Conservation (phyloP, 2,113 vertebrate genomes). For the Psittacara wagleri region DNA sequence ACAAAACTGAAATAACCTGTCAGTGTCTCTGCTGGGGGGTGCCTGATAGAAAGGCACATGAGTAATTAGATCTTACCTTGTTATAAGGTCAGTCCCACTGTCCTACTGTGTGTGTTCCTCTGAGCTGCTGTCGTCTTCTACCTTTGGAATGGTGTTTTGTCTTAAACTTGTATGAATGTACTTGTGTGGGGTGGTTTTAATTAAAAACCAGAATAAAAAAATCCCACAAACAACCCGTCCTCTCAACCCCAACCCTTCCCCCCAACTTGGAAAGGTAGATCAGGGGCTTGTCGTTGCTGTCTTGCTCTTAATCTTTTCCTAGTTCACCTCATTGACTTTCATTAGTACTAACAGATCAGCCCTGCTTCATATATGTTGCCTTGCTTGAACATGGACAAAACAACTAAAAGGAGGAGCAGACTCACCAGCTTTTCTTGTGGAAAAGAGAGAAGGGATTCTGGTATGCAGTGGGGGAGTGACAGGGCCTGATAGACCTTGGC, state of each 20-base stretch:
- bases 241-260: background rate
- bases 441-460: background rate
- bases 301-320: background rate
- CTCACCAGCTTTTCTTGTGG: background rate
- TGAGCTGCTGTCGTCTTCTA: fast-evolving
- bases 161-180: background rate
- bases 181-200: background rate
- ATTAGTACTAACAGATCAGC: background rate
- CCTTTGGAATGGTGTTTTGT: background rate
- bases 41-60: background rate
- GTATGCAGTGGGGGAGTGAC: background rate
- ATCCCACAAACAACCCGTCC: too few species aligned
- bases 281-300: background rate
- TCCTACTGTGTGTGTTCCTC: background rate
- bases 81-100: background rate
- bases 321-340: background rate
- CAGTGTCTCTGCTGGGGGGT: background rate
- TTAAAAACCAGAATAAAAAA: background rate
- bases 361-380: fast-evolving
- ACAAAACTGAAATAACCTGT: background rate
- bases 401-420: background rate
- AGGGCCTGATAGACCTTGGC: background rate
- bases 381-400: background rate
- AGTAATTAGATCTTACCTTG: background rate
- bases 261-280: background rate